Base-by-base conservation (phyloP, 2,888 invertebrate species). In the Drosophila formosana region DNA sequence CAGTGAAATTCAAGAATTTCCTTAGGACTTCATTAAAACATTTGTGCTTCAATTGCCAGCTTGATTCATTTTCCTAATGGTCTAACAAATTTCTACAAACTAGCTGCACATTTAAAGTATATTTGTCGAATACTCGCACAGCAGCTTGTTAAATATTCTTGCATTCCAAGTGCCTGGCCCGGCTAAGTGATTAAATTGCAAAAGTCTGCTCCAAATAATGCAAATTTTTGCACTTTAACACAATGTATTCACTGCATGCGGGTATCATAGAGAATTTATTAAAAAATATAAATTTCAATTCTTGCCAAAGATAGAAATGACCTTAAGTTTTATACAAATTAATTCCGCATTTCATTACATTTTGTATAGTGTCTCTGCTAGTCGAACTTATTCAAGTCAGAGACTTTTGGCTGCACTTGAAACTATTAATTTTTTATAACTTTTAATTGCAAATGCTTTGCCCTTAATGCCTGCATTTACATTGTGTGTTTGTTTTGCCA, bases 51-150 rank as follows among this genome's bases (percentile, higher is more conserved):
- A 65, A 28, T 49, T 47, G 43, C 18, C 28, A 49, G 49, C 28
- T 57, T 67, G 39, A 57, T 74, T 53, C 41, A 57, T 57, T 57
- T 53, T 13, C 25, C 46, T 52, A 66, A 50, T 49, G 30, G 28
- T 9, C 34, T 6, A 18, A 28, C 18, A 34, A 58, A n/a, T n/a
- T n/a, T 26, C n/a, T 37, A 4, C 4, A 1, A 37, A 39, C 11
- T 23, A 13, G 37, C 32, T 41, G 30, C 30, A 18, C 26, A 28
- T n/a, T 6, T 2, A n/a, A 56, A 32, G 7, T 46, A 28, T 50
- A 55, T 32, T 64, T 4, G 11, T 43, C 11, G 39, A 25, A 13
- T 64, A 26, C 6, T 45, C 9, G 25, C 34, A 18, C 51, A 13
- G 37, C 11, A 18, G 13, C 18, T 45, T 34, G 28, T 34, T 9